Conservation (phyloP, 53 echinoderm and acorn worm species). For the Patiria pectinifera region DNA sequence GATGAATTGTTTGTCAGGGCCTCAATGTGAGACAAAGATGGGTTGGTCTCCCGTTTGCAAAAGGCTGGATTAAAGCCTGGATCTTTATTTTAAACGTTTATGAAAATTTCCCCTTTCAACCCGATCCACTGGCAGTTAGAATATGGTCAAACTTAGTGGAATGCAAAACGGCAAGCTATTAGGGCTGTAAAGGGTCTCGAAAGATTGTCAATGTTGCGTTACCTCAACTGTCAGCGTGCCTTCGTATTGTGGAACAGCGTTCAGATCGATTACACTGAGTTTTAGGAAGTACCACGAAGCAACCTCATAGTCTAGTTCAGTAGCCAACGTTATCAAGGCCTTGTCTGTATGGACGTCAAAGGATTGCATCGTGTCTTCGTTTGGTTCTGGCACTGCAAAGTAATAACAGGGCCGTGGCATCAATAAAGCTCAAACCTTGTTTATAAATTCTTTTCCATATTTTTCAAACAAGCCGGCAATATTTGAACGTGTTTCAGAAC, state of each 20-base stretch:
- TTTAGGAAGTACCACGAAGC: slow-evolving; percentile 74
- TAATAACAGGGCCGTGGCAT: background rate
- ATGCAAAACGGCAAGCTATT: background rate
- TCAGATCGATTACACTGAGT: slow-evolving; percentile 75
- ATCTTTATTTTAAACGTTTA: no score
- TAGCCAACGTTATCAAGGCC: slow-evolving; percentile 77
- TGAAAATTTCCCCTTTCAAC: no score
- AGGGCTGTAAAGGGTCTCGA: background rate
- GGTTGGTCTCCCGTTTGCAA: no score
- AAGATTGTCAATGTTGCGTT: background rate
- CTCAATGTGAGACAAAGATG: no score
- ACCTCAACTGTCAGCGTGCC: slow-evolving; percentile 87
- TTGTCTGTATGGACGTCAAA: slow-evolving; percentile 84
- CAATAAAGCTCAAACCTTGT: background rate
- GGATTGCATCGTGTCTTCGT: slow-evolving; percentile 60
- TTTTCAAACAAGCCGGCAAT: background rate
- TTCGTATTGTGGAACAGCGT: slow-evolving; percentile 71
- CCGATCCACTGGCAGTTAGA: no score
- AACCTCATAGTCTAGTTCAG: slow-evolving; percentile 79
- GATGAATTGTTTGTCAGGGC: no score
- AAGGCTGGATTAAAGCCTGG: no score
- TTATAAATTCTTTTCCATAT: background rate
- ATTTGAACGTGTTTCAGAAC: background rate
- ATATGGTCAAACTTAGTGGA: background rate
- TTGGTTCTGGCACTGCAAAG: slow-evolving; percentile 75